Evolutionary conservation across 2,888 invertebrate species (phyloP), one percentile per base, ranked within the genome.

Genomic region (Orthosia gracilis): DNA sequence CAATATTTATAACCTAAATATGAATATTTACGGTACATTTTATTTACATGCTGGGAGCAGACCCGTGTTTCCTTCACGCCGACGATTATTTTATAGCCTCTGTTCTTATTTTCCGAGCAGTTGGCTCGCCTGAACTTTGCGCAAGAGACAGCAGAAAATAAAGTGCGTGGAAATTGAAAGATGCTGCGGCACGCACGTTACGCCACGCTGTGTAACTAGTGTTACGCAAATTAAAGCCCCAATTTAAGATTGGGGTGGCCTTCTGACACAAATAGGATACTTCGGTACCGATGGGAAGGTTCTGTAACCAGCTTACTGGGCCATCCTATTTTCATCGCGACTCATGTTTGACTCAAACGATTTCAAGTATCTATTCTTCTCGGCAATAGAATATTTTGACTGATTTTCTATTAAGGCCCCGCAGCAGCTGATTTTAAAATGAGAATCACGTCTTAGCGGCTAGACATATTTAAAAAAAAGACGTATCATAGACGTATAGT

Each of bases 91-190:
- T 90, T 86, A 90, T 87, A 77, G 87, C 78, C 75, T 78, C 85
- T 71, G 75, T 73, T 78, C 71, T 73, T 84, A 88, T 89, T 87
- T 88, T 77, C 83, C 80, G 81, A 89, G 85, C 78, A 77, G 82
- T 87, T 80, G 85, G 76, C 78, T 78, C 78, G 69, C 63, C 74
- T 75, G 85, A 85, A 73, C 78, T 88, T 95, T 95, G 93, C 94
- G 95, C 92, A 95, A 95, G 91, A 87, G 88, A 86, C 85, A 87
- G 89, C 91, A 88, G 90, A 93, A 86, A 94, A 94, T 94, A 94
- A 93, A 93, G 90, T 89, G 90, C 89, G 90, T 89, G 89, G 94
- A 93, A 94, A 92, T 89, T 88, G 84, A 84, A 82, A 78, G 84
- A 83, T 73, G 72, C 88, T 79, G 87, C 92, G 91, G 91, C 92